phyloP scores from a whole-genome alignment of 2,113 vertebrate species.

The Atherinomorus stipes region DNA sequence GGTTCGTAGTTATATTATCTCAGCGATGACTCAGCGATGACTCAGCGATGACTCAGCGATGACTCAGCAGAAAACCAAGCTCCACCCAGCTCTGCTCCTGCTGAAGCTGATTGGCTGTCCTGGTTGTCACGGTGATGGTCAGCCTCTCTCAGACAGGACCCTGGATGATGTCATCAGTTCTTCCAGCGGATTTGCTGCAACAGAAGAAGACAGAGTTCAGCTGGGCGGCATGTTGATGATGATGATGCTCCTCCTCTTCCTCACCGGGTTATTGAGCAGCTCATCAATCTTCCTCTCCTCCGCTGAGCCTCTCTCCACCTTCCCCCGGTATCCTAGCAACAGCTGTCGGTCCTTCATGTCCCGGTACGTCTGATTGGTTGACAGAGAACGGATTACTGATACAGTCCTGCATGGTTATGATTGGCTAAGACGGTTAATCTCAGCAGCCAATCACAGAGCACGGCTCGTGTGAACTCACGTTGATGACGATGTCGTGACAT shows the following conservation, averaged over 20 bases:
- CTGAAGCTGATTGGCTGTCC: background rate
- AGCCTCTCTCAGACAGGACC: background rate
- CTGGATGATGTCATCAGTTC: constrained; percentile 83
- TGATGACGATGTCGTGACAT: constrained; percentile 94
- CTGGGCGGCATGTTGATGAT: background rate
- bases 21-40: constrained; percentile 1
- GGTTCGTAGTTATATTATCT: too few species aligned
- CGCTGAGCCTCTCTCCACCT: constrained; percentile 87
- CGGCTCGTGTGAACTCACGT: constrained; percentile 79
- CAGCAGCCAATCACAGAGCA: constrained; percentile 11
- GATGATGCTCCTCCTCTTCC: constrained; percentile 9
- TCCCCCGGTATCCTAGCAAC: constrained; percentile 87
- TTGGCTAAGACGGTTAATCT: background rate
- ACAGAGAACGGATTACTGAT: background rate
- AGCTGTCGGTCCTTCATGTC: constrained; percentile 94
- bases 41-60: background rate
- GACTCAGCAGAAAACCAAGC: constrained; percentile 7
- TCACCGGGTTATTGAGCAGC: constrained; percentile 89
- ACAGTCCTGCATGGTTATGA: background rate
- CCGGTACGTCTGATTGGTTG: constrained; percentile 85
- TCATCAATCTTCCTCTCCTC: constrained; percentile 90
- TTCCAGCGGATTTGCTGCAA: constrained; percentile 97
- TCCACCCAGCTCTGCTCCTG: background rate
- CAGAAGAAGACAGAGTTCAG: constrained; percentile 21
- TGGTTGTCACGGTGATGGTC: constrained; percentile 1